Evolutionary conservation across 2,888 invertebrate species (phyloP), one percentile per base, ranked within the genome.

Genomic region (Drosophila rubida): DNA sequence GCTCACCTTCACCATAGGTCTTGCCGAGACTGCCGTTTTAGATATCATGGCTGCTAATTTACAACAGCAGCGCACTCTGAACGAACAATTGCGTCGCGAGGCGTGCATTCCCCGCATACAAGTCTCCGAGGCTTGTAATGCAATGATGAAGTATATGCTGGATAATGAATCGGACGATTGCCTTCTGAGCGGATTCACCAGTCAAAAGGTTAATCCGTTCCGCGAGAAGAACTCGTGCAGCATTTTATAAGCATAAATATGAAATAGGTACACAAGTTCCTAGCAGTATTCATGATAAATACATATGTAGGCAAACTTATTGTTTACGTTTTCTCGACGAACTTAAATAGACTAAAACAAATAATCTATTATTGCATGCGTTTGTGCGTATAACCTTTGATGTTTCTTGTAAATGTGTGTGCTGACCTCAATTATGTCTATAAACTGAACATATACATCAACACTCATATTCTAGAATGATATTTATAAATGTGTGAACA

Each of bases 101-200:
- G 97, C 97, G 53, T 95, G 96, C 42, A 94, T 98, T 62, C 96
- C 96, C 89, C 94, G 98, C 61, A 95, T 97, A 25, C 88, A 87
- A 41, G 90, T 89, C 22, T 96, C 77, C 96, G 98, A 96, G 84
- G 98, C 97, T n/a, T 96, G 98, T 62, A 95, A 96, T 75, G 96
- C 98, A 87, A 97, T 98, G 83, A 96, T 98, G 90, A 97, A 97
- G 90, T 98, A 95, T 90, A 96, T 98, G 75, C 94, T 95, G 42
- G 97, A 98, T 87, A 97, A 98, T 89, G 96, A 97, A 90, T 96
- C 96, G 84, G 98, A 98, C 89, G 98, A 98, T 92, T 98, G 96
- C 89, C 94, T 98, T 48, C 94, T 98, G 74, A 96, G 97, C 75
- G 98, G 98, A 6, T 98, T 98, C 92, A 96, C 97, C 72, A 97